A percentile compares a stretch with the other conserved stretches of the same genome.
Evolutionary conservation across 2,113 vertebrate species (phyloP).

Genomic region (Mormyrus lacerda): DNA sequence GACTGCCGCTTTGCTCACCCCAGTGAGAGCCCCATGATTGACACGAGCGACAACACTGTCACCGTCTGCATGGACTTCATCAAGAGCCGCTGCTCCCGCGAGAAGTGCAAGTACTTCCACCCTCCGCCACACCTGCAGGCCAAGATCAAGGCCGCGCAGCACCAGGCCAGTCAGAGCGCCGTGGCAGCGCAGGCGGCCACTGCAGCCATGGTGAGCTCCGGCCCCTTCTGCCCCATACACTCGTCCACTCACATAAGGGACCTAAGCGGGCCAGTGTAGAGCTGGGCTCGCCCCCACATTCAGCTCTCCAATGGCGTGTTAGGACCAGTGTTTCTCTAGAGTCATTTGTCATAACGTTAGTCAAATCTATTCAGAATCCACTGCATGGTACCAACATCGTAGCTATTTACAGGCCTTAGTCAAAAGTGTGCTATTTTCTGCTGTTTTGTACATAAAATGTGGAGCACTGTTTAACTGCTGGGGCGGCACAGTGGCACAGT

Average conservation of each 20-base stretch:
- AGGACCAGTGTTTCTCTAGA: not conserved
- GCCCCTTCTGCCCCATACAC: not conserved
- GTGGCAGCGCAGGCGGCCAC: constrained; percentile 82
- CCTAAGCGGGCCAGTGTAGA: not conserved
- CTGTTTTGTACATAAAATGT: constrained; percentile 47
- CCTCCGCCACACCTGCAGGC: constrained; percentile 97
- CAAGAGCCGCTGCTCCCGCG: constrained; percentile 97
- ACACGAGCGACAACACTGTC: constrained; percentile 91
- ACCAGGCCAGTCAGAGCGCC: constrained; percentile 86
- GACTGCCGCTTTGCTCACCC: constrained; percentile 95
- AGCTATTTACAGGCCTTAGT: not conserved
- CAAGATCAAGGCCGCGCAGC: constrained; percentile 95
- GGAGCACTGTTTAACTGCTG: constrained; percentile 59
- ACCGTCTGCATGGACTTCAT: constrained; percentile 99
- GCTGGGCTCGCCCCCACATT: not conserved
- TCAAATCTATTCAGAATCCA: not conserved
- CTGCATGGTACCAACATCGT: not conserved
- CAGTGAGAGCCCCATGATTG: constrained; percentile 91
- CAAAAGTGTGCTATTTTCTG: not conserved
- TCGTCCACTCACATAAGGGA: not conserved
- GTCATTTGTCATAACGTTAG: not conserved
- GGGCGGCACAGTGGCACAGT: constrained; percentile 8
- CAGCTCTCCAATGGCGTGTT: not conserved
- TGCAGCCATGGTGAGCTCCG: constrained; percentile 80
- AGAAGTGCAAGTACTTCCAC: constrained; percentile 99